Evolutionary conservation across 1,140 invertebrate species (phyloP), one percentile per base, ranked within the genome.

Genomic region (Belonocnema kinseyi): DNA sequence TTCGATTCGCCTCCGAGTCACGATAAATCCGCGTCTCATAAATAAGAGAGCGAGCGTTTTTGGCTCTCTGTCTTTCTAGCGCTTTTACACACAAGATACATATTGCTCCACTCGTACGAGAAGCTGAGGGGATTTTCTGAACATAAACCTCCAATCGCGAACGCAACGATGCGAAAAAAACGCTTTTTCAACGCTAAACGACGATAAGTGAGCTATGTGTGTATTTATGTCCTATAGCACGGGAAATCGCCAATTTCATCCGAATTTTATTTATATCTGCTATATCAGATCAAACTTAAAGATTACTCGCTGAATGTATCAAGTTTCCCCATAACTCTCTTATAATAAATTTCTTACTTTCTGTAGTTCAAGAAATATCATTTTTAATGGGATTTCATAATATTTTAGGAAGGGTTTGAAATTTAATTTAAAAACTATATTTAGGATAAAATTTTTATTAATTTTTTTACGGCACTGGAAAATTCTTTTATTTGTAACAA

Each of bases 11-110:
- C 51, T 58, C 13, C 66, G 50, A 46, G 33, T 10, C 8, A 26
- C 51, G 61, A 80, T 82, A 85, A 84, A 82, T 82, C 56, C 50
- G 70, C 40, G 16, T 70, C 12, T 75, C 72, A 73, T 84, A 83
- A 80, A 82, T 84, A 85, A 77, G 76, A 54, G 61, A 74, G 61
- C 46, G 58, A 21, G 71, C 80, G 52, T 3, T 4, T 19, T 16
- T 73, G 52, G 72, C 61, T 53, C 40, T 79, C 74, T 72, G 56
- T 76, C 75, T 56, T 73, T 21, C 19, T 10, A 19, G 56, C n/a
- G 56, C 56, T 21, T 58, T 46, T 17, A 17, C 19, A 58, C 56
- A 58, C 17, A 83, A 77, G 50, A 82, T 83, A 80, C 77, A 72
- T 77, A 73, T 78, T 82, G 78, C 77, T 80, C 75, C 56, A 74